Conservation (phyloP, 2,113 vertebrate species). For the Grammomys surdaster region DNA sequence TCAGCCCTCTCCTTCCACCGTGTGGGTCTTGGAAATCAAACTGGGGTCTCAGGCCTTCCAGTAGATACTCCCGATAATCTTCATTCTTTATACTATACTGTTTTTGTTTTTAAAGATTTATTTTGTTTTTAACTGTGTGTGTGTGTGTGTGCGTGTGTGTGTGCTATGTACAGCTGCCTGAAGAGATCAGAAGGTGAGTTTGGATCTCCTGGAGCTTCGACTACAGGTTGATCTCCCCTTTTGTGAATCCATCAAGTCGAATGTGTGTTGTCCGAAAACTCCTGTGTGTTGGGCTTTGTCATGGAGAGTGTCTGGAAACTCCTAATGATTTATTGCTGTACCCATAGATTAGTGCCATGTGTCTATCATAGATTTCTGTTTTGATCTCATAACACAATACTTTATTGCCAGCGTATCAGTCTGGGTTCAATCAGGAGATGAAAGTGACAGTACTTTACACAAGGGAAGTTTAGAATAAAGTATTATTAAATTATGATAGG, state of each 20-base stretch:
- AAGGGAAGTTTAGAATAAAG: not conserved
- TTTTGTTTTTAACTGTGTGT: not conserved
- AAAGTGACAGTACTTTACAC: conserved; percentile 25
- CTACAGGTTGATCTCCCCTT: not conserved
- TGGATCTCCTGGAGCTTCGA: too few relatives aligned
- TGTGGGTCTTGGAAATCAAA: not conserved
- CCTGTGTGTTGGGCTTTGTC: not conserved
- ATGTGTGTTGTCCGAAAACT: too few relatives aligned
- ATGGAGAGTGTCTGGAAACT: too few relatives aligned
- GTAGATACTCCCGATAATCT: not conserved
- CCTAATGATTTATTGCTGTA: not conserved
- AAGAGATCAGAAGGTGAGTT: not conserved
- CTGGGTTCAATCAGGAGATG: not conserved
- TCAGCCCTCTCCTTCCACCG: not conserved
- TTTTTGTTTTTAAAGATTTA: not conserved
- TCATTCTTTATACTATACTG: not conserved
- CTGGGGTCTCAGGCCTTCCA: not conserved
- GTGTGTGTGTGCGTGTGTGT: not conserved
- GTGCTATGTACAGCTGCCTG: not conserved
- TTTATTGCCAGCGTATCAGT: not conserved
- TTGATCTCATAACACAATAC: not conserved
- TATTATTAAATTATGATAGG: not conserved
- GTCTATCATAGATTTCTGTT: not conserved
- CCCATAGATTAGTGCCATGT: not conserved
- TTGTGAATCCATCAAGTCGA: not conserved